Percentiles rank a stretch among this genome's conserved stretches.
phyloP scores from a whole-genome alignment of 2,797 vertebrate species.

The Molothrus ater region DNA sequence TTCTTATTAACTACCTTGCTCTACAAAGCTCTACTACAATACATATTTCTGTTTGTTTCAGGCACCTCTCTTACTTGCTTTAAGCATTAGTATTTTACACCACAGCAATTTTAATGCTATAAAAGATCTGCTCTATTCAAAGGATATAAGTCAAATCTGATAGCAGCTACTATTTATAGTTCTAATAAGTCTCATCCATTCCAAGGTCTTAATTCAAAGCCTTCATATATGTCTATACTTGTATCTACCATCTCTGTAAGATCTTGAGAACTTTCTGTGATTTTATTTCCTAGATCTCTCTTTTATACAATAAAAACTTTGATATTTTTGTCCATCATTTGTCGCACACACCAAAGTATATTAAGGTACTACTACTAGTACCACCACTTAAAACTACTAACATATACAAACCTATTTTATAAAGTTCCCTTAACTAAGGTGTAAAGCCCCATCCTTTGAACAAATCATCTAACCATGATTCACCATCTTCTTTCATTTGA shows the following conservation, averaged over 20 bases:
- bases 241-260: background rate
- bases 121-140: background rate
- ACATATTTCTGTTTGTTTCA: background rate
- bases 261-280: background rate
- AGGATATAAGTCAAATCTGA: background rate
- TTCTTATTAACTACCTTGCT: background rate
- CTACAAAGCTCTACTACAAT: background rate
- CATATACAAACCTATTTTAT: background rate
- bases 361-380: background rate
- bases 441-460: background rate
- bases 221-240: background rate
- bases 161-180: background rate
- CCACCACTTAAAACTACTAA: background rate
- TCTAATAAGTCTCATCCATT: background rate
- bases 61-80: background rate
- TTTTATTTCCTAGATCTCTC: background rate
- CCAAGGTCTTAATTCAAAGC: background rate
- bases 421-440: background rate
- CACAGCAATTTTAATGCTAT: background rate
- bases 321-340: background rate
- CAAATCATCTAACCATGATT: background rate
- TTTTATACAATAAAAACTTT: background rate
- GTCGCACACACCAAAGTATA: background rate
- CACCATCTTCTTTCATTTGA: background rate
- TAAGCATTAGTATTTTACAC: background rate